Evolutionary conservation across 2,113 vertebrate genomes (phyloP).

Genomic region (Pituophis catenifer): DNA sequence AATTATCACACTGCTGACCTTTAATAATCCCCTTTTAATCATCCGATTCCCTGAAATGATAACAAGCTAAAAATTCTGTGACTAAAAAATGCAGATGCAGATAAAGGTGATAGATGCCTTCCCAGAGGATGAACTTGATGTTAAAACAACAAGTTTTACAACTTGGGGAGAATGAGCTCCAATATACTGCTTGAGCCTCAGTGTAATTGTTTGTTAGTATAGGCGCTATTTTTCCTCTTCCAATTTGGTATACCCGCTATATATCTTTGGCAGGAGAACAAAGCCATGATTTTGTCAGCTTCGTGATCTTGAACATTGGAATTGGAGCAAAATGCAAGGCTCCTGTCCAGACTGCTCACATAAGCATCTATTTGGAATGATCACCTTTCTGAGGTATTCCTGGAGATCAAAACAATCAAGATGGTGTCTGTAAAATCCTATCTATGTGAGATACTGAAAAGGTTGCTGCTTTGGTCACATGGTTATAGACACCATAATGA

Average conservation of each 20-base stretch:
- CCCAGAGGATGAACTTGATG: background rate
- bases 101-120: background rate
- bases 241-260: background rate
- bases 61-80: background rate
- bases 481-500: too few species aligned
- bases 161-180: too few species aligned
- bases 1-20: background rate
- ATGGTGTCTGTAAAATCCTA: too few species aligned
- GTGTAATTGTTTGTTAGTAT: background rate
- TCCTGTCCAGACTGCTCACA: background rate
- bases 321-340: background rate
- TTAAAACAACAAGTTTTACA: background rate
- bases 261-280: background rate
- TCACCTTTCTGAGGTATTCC: too few species aligned
- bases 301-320: background rate
- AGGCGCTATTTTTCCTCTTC: background rate
- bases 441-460: too few species aligned
- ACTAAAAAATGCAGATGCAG: background rate
- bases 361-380: background rate
- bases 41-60: background rate
- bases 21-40: background rate
- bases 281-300: background rate
- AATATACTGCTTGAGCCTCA: background rate
- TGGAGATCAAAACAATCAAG: too few species aligned
- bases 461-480: too few species aligned